Conservation (phyloP, 2,888 invertebrate species). For the Lypha dubia region DNA sequence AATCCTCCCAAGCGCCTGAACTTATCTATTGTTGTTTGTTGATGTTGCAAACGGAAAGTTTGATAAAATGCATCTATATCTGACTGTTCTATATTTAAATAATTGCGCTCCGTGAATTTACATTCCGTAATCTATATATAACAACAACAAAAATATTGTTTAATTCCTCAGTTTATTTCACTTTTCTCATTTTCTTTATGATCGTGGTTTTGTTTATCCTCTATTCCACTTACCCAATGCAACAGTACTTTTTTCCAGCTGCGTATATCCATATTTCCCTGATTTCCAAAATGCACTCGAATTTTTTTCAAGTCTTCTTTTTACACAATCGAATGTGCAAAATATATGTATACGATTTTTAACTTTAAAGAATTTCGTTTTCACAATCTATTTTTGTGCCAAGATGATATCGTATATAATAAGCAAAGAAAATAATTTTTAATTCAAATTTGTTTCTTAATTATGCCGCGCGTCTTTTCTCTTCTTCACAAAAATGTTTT, state of each 20-base stretch:
- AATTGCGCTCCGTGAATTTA: slow-evolving; percentile 75
- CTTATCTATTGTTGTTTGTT: slow-evolving; percentile 41
- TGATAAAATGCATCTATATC: slow-evolving; percentile 80
- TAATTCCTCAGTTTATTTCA: not conserved
- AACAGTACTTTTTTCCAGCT: slow-evolving; percentile 77
- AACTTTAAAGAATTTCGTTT: slow-evolving; percentile 10
- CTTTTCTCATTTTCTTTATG: not conserved
- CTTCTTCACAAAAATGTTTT: slow-evolving; percentile 14
- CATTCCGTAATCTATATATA: slow-evolving; percentile 77
- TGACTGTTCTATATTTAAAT: slow-evolving; percentile 78
- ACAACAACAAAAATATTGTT: not conserved
- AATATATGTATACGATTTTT: not conserved
- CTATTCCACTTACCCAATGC: slow-evolving; percentile 77
- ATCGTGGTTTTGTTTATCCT: not conserved
- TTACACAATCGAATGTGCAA: not conserved
- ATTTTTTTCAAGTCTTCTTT: not conserved
- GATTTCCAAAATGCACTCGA: slow-evolving; percentile 1
- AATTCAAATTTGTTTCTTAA: slow-evolving; percentile 37
- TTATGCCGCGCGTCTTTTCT: slow-evolving; percentile 40
- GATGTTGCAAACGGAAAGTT: slow-evolving; percentile 72
- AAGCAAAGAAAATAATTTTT: slow-evolving; percentile 5
- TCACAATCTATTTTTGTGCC: not conserved
- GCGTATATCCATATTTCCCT: slow-evolving; percentile 74
- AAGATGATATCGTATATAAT: slow-evolving; percentile 6
- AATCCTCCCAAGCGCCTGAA: slow-evolving; percentile 74